A percentile compares a stretch with the other conserved stretches of the same genome.
These are phyloP conservation scores for Melinaea menophilus DNA, from an alignment of 2,888 invertebrate species.

Conservation along the genomic window DNA sequence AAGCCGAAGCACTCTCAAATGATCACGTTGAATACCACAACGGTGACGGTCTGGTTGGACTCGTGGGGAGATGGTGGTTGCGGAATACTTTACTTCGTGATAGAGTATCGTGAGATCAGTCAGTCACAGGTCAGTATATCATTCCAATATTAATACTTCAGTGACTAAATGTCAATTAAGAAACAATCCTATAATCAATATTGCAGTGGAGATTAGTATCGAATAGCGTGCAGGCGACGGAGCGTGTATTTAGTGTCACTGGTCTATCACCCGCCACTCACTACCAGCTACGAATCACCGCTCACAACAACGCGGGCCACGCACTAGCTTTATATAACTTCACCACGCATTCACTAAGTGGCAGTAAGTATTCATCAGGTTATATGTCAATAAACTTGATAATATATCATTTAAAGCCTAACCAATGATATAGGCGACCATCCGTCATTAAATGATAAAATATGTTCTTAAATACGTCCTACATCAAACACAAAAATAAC, in stretches of 20 bases:
- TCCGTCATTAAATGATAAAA: too few relatives aligned
- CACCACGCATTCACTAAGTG: conserved; percentile 86
- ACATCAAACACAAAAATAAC: too few relatives aligned
- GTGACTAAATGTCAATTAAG: not conserved
- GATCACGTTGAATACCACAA: conserved; percentile 90
- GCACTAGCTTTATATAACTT: conserved; percentile 90
- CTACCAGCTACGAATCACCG: conserved; percentile 85
- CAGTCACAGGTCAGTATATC: conserved; percentile 68
- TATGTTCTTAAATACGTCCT: too few relatives aligned
- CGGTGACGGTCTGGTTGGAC: conserved; percentile 90
- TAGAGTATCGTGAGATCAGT: conserved; percentile 84
- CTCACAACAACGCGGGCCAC: conserved; percentile 92
- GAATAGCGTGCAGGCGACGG: conserved; percentile 88
- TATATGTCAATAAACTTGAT: too few relatives aligned
- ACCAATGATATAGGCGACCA: too few relatives aligned
- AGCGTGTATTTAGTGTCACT: conserved; percentile 87
- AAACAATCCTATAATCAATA: not conserved
- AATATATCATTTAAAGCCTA: not conserved
- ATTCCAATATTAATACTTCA: not conserved
- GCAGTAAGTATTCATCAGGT: conserved; percentile 75
- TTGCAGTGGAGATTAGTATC: conserved; percentile 86
- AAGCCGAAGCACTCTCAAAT: conserved; percentile 88
- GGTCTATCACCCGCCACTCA: conserved; percentile 87
- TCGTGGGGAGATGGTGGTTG: conserved; percentile 94
- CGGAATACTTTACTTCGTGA: conserved; percentile 89